Conservation (phyloP, 2,113 vertebrate genomes). For the Phoenicopterus ruber region DNA sequence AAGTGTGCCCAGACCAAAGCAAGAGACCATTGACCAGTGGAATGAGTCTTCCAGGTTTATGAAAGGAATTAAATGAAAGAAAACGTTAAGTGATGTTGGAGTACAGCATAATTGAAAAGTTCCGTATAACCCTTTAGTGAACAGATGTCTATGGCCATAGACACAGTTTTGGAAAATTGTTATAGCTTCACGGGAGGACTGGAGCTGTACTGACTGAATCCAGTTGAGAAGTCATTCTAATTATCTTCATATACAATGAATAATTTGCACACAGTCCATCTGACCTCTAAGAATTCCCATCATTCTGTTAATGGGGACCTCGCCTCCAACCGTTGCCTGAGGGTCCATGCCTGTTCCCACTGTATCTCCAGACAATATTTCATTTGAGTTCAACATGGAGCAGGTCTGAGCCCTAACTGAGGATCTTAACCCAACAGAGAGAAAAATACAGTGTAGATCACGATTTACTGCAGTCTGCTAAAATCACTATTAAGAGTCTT, state of each 20-base stretch:
- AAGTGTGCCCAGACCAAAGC: not conserved
- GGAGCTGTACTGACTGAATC: not conserved
- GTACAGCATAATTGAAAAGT: not conserved
- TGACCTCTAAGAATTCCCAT: not conserved
- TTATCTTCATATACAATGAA: not conserved
- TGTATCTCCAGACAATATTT: not conserved
- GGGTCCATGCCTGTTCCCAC: not conserved
- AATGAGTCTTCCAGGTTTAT: not conserved
- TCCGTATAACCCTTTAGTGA: not conserved
- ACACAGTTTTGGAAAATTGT: not conserved
- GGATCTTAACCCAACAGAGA: not conserved
- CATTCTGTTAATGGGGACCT: not conserved
- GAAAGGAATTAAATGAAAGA: slow-evolving; percentile 35
- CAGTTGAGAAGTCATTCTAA: not conserved
- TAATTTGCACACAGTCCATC: not conserved
- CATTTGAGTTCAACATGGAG: not conserved
- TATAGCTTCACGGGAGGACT: not conserved
- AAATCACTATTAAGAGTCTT: not conserved
- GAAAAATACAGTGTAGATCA: not conserved
- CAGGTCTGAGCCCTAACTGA: not conserved
- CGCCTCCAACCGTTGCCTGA: not conserved
- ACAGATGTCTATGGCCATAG: not conserved
- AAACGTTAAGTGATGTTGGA: not conserved
- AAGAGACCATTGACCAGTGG: not conserved
- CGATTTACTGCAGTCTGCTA: not conserved